Evolutionary conservation across 2,888 invertebrate species (phyloP).

Genomic region (Stictocephala bisonia): DNA sequence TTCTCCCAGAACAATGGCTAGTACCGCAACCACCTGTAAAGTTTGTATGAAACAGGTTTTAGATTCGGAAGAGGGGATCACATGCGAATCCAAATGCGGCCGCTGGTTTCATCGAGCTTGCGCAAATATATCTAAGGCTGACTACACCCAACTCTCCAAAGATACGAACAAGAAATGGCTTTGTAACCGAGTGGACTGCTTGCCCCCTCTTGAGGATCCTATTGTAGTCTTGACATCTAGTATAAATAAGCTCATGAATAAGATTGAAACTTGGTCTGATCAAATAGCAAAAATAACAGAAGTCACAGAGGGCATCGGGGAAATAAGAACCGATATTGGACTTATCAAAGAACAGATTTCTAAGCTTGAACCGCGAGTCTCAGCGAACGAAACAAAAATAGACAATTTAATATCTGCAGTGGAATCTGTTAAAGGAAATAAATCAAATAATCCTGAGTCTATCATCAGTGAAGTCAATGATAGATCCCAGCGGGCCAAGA

Average conservation of each 20-base stretch:
- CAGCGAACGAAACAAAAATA: not conserved
- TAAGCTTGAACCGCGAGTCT: slow-evolving; percentile 3
- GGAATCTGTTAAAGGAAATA: not conserved
- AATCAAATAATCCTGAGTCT: not conserved
- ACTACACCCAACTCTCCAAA: not conserved
- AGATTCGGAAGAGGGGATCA: slow-evolving; percentile 5
- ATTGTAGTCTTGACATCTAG: not conserved
- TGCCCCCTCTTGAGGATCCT: not conserved
- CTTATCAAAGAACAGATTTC: not conserved
- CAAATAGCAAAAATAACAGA: not conserved
- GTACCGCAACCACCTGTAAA: not conserved
- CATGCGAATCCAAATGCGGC: slow-evolving; percentile 5
- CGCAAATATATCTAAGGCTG: not conserved
- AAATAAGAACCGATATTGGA: not conserved
- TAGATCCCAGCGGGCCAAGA: not conserved
- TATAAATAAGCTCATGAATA: not conserved
- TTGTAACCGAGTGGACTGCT: not conserved
- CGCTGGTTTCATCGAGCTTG: slow-evolving; percentile 9
- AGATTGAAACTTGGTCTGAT: slow-evolving; percentile 4
- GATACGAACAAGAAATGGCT: not conserved
- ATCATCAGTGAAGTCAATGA: not conserved
- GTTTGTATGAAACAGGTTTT: not conserved
- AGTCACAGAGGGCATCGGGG: not conserved
- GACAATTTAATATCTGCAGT: not conserved
- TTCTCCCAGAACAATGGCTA: not conserved